These are phyloP conservation scores for Stegana nigrithorax DNA, from an alignment of 2,888 invertebrate species.

Conservation along the genomic window DNA sequence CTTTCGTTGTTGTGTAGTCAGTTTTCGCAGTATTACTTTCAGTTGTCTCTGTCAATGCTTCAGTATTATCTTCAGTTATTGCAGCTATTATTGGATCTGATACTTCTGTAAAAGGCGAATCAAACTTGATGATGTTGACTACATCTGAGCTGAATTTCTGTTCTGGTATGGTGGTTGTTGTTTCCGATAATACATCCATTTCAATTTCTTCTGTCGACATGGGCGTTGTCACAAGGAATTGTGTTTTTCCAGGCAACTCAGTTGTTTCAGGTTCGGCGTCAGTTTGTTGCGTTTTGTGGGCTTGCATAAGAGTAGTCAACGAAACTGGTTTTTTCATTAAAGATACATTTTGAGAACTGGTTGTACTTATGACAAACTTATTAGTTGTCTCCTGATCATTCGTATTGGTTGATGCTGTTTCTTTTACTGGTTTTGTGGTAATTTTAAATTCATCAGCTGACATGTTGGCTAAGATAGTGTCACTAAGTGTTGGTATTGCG, in stretches of 20 bases:
- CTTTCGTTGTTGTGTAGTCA: slow-evolving; percentile 24
- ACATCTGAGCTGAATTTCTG: slow-evolving; percentile 16
- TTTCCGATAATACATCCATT: slow-evolving; percentile 18
- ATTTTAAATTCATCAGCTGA: slow-evolving; percentile 40
- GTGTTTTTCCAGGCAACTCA: slow-evolving; percentile 36
- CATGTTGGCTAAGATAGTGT: slow-evolving; percentile 46
- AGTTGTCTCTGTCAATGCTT: slow-evolving; percentile 21
- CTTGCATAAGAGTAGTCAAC: slow-evolving; percentile 15
- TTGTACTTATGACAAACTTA: slow-evolving; percentile 46
- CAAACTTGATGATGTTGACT: slow-evolving; percentile 50
- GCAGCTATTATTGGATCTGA: slow-evolving; percentile 53
- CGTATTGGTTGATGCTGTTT: slow-evolving; percentile 31
- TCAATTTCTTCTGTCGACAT: slow-evolving; percentile 35
- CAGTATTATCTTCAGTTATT: slow-evolving; percentile 31
- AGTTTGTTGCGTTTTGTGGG: slow-evolving; percentile 9
- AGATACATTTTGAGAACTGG: slow-evolving; percentile 45
- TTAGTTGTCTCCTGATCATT: slow-evolving; percentile 32
- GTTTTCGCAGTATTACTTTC: slow-evolving; percentile 17
- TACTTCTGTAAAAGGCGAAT: slow-evolving; percentile 54
- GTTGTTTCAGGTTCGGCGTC: slow-evolving; percentile 44
- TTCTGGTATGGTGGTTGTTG: slow-evolving; percentile 20
- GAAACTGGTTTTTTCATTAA: slow-evolving; percentile 31
- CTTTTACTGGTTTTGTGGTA: slow-evolving; percentile 12
- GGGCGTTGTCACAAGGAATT: slow-evolving; percentile 45
- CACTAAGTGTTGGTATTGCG: slow-evolving; percentile 39